Evolutionary conservation across 2,797 vertebrate genomes (phyloP).

Genomic region (Danionella dracula): DNA sequence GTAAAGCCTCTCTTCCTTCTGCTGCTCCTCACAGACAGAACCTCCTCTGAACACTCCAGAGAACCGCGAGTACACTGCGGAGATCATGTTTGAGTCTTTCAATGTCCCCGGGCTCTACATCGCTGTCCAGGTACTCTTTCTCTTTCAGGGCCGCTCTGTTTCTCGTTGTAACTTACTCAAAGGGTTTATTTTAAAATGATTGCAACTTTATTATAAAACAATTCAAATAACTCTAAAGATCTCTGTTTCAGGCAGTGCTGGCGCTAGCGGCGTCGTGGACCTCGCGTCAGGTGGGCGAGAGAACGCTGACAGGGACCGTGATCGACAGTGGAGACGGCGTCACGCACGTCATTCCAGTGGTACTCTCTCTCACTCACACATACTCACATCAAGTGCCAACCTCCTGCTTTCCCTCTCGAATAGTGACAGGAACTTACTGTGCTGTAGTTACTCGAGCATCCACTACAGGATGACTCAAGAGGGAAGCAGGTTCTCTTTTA

Average conservation of each 20-base stretch:
- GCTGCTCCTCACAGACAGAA: conserved; percentile 67
- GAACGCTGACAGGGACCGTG: conserved; percentile 82
- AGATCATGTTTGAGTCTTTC: conserved; percentile 92
- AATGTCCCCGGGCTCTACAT: conserved; percentile 88
- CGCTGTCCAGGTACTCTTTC: conserved; percentile 77
- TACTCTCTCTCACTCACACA: conserved; percentile 11
- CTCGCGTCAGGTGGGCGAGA: conserved; percentile 83
- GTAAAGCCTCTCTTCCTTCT: too few relatives aligned
- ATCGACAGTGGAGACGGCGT: conserved; percentile 89
- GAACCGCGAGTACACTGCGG: conserved; percentile 88
- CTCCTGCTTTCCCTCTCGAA: too few relatives aligned
- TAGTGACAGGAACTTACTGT: too few relatives aligned
- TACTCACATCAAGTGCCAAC: too few relatives aligned
- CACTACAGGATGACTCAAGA: too few relatives aligned
- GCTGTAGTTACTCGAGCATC: too few relatives aligned
- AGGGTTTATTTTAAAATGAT: too few relatives aligned
- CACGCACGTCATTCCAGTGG: conserved; percentile 80
- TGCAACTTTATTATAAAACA: too few relatives aligned
- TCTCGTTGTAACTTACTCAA: too few relatives aligned
- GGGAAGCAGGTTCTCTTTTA: too few relatives aligned
- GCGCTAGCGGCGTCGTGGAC: conserved; percentile 89
- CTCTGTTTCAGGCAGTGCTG: conserved; percentile 67
- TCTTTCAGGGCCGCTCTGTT: neutral
- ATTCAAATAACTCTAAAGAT: neutral
- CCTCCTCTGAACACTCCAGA: conserved; percentile 88